Percentiles rank a stretch among this genome's conserved stretches.
Evolutionary conservation across 2,797 vertebrate genomes (phyloP).

Genomic region (Heteromormyrus szaboi): DNA sequence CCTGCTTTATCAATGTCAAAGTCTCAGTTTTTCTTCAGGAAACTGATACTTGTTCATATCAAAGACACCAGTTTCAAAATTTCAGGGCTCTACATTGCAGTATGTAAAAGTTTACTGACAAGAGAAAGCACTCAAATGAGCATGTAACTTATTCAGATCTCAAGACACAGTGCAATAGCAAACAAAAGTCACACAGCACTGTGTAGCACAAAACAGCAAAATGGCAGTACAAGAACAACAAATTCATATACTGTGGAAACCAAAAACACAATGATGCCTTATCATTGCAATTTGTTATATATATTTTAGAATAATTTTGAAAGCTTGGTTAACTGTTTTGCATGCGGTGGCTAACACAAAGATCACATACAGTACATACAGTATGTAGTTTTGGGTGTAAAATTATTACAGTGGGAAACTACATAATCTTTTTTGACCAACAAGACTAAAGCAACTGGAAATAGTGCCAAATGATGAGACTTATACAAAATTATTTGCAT

Average conservation of each 20-base stretch:
- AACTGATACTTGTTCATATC: not conserved
- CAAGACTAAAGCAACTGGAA: not conserved
- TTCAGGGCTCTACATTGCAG: not conserved
- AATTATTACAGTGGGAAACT: not conserved
- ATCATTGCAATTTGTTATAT: not conserved
- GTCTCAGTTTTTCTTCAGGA: not conserved
- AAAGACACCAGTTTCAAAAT: not conserved
- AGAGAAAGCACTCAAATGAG: not conserved
- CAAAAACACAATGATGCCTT: not conserved
- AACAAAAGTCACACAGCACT: not conserved
- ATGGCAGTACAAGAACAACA: not conserved
- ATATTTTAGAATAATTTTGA: not conserved
- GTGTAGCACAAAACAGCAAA: not conserved
- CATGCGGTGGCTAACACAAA: not conserved
- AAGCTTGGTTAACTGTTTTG: not conserved
- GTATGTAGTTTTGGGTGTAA: not conserved
- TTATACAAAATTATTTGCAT: not conserved
- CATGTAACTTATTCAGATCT: not conserved
- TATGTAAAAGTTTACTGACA: not conserved
- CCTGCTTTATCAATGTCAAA: not conserved
- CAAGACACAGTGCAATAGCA: not conserved
- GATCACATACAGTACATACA: not conserved
- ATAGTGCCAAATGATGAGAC: not conserved
- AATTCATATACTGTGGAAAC: not conserved
- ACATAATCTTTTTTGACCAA: not conserved